Conservation (phyloP, 2,113 vertebrate genomes). For the Onychostruthus taczanowskii region DNA sequence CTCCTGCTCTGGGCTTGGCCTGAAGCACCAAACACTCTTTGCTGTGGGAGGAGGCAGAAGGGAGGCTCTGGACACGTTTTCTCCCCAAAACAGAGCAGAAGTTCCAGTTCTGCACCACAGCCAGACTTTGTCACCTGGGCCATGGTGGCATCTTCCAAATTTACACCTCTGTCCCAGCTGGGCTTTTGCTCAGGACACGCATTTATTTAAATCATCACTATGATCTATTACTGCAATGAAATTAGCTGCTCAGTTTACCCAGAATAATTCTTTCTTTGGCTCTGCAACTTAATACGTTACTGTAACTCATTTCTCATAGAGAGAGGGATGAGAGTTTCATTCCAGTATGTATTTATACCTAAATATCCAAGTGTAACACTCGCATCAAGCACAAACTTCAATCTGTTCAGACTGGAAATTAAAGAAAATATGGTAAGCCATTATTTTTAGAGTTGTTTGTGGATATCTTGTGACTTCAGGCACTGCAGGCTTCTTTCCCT, state of each 20-base stretch:
- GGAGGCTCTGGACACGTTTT: not conserved
- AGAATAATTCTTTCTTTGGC: not conserved
- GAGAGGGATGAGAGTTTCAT: not conserved
- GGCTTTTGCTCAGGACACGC: not conserved
- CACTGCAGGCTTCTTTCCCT: not conserved
- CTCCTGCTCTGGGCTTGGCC: too few relatives aligned
- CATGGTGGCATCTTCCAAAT: rapidly evolving
- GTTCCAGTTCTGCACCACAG: rapidly evolving
- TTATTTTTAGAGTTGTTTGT: conserved; percentile 26
- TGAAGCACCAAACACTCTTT: too few relatives aligned
- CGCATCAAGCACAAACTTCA: not conserved
- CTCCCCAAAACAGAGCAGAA: not conserved
- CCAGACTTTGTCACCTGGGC: not conserved
- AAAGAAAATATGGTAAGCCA: not conserved
- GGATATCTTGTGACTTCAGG: conserved; percentile 21
- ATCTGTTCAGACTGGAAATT: not conserved
- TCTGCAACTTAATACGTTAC: not conserved
- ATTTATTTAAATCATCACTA: not conserved
- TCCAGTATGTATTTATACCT: not conserved
- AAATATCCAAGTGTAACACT: not conserved
- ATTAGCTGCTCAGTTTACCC: not conserved
- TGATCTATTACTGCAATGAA: not conserved
- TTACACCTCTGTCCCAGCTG: rapidly evolving
- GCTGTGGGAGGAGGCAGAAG: not conserved
- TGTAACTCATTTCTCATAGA: not conserved